Conservation (phyloP, 2,797 vertebrate genomes). For the Hippocampus kuda region DNA sequence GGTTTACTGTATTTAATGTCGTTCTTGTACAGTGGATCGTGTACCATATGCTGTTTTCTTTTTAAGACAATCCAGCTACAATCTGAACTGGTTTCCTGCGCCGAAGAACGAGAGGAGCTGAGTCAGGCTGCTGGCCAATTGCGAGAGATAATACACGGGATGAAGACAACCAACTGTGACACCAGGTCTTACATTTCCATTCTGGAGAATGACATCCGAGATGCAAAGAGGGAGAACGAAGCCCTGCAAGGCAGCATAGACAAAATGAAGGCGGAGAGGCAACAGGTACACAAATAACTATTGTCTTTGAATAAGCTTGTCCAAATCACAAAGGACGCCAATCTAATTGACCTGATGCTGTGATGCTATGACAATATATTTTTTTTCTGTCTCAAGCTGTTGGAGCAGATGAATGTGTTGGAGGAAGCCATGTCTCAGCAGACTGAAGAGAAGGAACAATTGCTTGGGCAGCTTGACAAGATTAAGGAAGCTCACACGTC, state of each 20-base stretch:
- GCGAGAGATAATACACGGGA: slow-evolving; percentile 61
- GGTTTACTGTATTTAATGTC: too few species aligned
- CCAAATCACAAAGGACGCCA: background rate
- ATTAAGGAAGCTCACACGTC: slow-evolving; percentile 65
- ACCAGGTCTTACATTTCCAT: slow-evolving; percentile 60
- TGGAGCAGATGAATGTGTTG: slow-evolving; percentile 59
- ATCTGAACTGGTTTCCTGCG: slow-evolving; percentile 64
- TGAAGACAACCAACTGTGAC: slow-evolving; percentile 63
- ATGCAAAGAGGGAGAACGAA: slow-evolving; percentile 58
- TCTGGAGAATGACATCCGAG: slow-evolving; percentile 68
- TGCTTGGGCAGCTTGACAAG: slow-evolving; percentile 59
- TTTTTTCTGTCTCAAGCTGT: slow-evolving; percentile 32
- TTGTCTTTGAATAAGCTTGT: background rate
- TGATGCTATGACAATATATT: background rate
- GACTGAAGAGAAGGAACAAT: slow-evolving; percentile 51
- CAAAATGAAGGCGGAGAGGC: slow-evolving; percentile 57
- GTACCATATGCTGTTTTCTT: background rate
- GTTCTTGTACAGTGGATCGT: background rate
- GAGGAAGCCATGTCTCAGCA: slow-evolving; percentile 53
- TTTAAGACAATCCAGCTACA: slow-evolving; percentile 56
- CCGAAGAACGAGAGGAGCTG: slow-evolving; percentile 70
- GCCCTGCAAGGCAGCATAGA: slow-evolving; percentile 46
- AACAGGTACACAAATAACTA: slow-evolving; percentile 37
- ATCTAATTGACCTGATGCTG: background rate
- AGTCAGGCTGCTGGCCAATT: slow-evolving; percentile 57